Evolutionary conservation across 2,797 vertebrate species (phyloP).

Genomic region (Enteromius unitaeniatus): DNA sequence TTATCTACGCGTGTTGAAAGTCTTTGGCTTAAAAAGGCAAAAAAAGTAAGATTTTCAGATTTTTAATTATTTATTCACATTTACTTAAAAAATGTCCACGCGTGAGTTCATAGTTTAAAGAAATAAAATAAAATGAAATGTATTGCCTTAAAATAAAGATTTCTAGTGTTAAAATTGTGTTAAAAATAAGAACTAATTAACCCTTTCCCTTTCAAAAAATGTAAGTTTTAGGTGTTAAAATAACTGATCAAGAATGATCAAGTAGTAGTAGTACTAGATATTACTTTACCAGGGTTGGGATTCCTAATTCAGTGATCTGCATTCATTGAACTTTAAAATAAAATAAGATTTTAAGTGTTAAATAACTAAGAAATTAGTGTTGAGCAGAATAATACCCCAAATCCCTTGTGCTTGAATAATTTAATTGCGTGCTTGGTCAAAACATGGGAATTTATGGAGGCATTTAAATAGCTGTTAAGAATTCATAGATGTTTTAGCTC

Average conservation of each 20-base stretch:
- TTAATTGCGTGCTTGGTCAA: slow-evolving; percentile 4
- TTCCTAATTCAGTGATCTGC: neutral
- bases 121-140: too few species aligned
- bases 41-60: neutral
- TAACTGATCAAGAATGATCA: neutral
- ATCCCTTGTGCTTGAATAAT: slow-evolving; percentile 6
- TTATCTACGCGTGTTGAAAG: neutral
- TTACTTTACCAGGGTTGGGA: neutral
- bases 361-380: neutral
- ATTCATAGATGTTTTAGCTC: neutral
- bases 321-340: neutral
- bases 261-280: too few species aligned
- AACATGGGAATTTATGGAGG: neutral
- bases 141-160: too few species aligned
- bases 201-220: neutral
- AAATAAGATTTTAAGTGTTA: neutral
- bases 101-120: too few species aligned
- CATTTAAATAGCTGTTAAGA: slow-evolving; percentile 14
- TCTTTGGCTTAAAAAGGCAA: neutral
- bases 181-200: neutral
- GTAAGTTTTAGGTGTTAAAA: neutral
- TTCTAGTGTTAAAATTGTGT: too few species aligned
- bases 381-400: neutral
- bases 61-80: too few species aligned
- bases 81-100: too few species aligned